phyloP scores from a whole-genome alignment of 1,140 invertebrate genomes.

The Eumeta japonica region DNA sequence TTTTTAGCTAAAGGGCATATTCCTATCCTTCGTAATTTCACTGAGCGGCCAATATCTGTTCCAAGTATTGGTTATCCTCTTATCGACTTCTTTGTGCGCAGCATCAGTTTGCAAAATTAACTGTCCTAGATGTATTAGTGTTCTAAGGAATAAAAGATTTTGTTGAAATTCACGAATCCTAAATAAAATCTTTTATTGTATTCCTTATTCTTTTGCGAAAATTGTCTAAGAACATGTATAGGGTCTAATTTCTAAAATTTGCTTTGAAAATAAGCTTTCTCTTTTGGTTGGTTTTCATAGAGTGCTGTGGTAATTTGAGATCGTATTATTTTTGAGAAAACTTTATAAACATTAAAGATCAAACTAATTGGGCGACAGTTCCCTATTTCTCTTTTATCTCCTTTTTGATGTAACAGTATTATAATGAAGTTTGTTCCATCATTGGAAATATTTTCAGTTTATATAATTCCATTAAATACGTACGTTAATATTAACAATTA shows the following conservation, averaged over 20 bases:
- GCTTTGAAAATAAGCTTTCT: conserved; percentile 14
- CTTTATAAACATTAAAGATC: conserved; percentile 17
- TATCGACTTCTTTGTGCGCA: no score
- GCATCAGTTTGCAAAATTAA: conserved; percentile 1
- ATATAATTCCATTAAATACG: conserved; percentile 18
- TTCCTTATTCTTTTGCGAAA: conserved; percentile 13
- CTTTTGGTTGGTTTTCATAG: conserved; percentile 15
- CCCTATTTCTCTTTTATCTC: conserved; percentile 12
- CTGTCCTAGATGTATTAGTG: conserved; percentile 12
- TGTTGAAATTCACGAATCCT: conserved; percentile 14
- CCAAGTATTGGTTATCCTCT: no score
- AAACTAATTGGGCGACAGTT: conserved; percentile 17
- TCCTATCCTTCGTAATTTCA: no score
- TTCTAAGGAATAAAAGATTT: conserved; percentile 14
- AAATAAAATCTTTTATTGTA: conserved; percentile 11
- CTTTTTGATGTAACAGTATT: conserved; percentile 21
- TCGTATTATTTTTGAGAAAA: conserved; percentile 18
- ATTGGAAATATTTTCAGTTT: conserved; percentile 10
- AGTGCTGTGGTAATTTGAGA: conserved; percentile 11
- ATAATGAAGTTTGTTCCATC: conserved; percentile 17
- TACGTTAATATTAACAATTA: conserved; percentile 8
- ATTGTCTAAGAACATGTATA: conserved; percentile 12
- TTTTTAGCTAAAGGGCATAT: no score
- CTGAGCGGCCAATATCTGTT: no score
- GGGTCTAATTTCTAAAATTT: conserved; percentile 13